Percentiles rank a stretch among this genome's conserved stretches.
Evolutionary conservation across 2,113 vertebrate species (phyloP).

Genomic region (Pachyramphus minor): DNA sequence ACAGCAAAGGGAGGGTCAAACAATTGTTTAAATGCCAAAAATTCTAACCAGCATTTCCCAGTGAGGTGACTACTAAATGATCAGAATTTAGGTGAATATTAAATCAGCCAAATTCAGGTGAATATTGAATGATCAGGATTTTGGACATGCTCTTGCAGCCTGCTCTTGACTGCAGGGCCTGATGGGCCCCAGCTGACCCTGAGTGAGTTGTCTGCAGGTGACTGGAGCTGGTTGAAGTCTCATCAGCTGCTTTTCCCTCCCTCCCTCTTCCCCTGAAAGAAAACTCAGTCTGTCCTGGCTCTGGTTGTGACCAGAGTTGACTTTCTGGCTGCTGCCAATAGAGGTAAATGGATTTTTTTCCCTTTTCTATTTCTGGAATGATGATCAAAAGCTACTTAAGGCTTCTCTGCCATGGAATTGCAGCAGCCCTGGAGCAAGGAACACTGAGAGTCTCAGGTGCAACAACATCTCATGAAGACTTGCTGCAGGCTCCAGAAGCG

Average conservation of each 20-base stretch:
- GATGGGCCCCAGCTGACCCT: not conserved
- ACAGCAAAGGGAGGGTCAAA: not conserved
- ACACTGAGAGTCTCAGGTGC: not conserved
- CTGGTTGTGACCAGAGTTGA: not conserved
- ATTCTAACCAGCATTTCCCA: not conserved
- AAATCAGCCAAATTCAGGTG: not conserved
- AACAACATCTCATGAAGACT: not conserved
- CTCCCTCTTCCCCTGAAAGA: not conserved
- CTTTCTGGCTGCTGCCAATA: not conserved
- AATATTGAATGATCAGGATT: not conserved
- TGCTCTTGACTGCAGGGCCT: not conserved
- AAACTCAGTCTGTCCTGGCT: rapidly evolving
- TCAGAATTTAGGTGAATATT: not conserved
- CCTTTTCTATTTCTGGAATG: not conserved
- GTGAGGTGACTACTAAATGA: not conserved
- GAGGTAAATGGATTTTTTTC: not conserved
- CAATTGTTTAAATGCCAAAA: not conserved
- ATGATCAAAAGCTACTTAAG: not conserved
- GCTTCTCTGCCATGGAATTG: not conserved
- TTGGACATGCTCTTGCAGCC: not conserved
- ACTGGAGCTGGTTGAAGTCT: not conserved
- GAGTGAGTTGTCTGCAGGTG: not conserved
- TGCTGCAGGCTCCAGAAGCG: not conserved
- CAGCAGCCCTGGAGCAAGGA: not conserved
- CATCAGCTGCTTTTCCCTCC: not conserved